phyloP scores from a whole-genome alignment of 1,140 invertebrate species.

The Cylas formicarius region DNA sequence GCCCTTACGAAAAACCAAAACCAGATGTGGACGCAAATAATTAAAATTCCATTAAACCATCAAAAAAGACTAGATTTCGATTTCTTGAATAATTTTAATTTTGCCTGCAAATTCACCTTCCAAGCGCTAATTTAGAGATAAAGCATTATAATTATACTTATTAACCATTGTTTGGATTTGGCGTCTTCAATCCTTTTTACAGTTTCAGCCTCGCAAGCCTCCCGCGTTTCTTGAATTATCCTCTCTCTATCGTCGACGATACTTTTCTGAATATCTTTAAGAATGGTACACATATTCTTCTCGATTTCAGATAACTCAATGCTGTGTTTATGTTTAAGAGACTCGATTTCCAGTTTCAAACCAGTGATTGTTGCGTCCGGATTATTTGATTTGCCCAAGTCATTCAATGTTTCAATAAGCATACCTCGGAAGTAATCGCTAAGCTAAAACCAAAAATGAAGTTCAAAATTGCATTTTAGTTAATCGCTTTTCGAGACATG shows the following conservation, averaged over 20 bases:
- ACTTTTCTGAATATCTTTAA: slow-evolving; percentile 58
- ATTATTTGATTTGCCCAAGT: slow-evolving; percentile 44
- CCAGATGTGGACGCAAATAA: too few relatives aligned
- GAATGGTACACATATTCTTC: slow-evolving; percentile 52
- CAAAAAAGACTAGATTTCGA: too few relatives aligned
- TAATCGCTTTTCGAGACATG: too few relatives aligned
- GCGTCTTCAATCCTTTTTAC: slow-evolving; percentile 62
- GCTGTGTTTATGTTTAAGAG: slow-evolving; percentile 55
- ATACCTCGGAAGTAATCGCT: slow-evolving; percentile 50
- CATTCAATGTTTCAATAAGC: slow-evolving; percentile 51
- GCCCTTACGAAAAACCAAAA: too few relatives aligned
- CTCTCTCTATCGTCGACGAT: slow-evolving; percentile 59
- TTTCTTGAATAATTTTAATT: too few relatives aligned
- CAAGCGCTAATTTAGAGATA: too few relatives aligned
- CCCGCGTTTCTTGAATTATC: slow-evolving; percentile 51
- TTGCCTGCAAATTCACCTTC: too few relatives aligned
- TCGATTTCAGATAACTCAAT: slow-evolving; percentile 57
- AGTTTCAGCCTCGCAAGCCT: slow-evolving; percentile 55
- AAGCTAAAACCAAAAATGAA: slow-evolving; percentile 39
- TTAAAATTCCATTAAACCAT: too few relatives aligned
- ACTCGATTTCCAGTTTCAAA: slow-evolving; percentile 57
- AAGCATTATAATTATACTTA: not conserved
- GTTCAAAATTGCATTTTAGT: not conserved
- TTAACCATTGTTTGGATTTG: slow-evolving; percentile 73
- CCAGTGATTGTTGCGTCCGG: slow-evolving; percentile 50